phyloP scores from a whole-genome alignment of 2,113 vertebrate species.

The Neolamprologus modestus region DNA sequence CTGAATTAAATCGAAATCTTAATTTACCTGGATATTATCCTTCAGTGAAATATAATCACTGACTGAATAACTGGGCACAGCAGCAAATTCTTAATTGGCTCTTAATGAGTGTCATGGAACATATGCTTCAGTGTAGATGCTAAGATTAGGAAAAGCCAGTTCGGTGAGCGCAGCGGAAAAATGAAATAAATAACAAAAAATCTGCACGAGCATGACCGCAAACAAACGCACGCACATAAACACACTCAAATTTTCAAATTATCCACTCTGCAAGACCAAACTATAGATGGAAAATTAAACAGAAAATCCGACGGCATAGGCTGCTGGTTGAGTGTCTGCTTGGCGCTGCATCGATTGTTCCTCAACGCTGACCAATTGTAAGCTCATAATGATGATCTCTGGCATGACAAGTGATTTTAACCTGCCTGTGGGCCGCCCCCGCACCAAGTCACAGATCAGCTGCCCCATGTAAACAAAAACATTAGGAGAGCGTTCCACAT shows the following conservation, averaged over 20 bases:
- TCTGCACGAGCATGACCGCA: conserved; percentile 6
- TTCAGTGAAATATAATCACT: conserved; percentile 64
- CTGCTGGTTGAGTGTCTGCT: conserved; percentile 56
- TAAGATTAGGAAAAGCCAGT: conserved; percentile 32
- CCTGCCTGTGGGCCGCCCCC: conserved; percentile 70
- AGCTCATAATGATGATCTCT: conserved; percentile 77
- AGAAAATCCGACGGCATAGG: conserved; percentile 1
- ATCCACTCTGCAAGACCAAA: conserved; percentile 51
- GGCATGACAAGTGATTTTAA: conserved; percentile 79
- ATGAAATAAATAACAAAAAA: neutral
- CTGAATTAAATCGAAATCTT: conserved; percentile 70
- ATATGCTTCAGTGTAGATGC: conserved; percentile 43
- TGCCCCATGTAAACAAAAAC: conserved; percentile 74
- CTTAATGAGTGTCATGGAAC: conserved; percentile 54
- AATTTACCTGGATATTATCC: conserved; percentile 70
- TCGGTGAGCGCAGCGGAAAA: neutral
- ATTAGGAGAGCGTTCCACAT: conserved; percentile 69
- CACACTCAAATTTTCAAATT: conserved; percentile 38
- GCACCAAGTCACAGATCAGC: conserved; percentile 69
- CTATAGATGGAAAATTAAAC: conserved; percentile 49
- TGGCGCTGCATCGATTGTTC: conserved; percentile 64
- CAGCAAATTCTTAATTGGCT: conserved; percentile 57
- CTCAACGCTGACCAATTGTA: conserved; percentile 74
- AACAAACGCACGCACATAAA: conserved; percentile 20
- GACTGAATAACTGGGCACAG: conserved; percentile 52